Evolutionary conservation across 2,113 vertebrate genomes (phyloP).

Genomic region (Poecilia latipinna): DNA sequence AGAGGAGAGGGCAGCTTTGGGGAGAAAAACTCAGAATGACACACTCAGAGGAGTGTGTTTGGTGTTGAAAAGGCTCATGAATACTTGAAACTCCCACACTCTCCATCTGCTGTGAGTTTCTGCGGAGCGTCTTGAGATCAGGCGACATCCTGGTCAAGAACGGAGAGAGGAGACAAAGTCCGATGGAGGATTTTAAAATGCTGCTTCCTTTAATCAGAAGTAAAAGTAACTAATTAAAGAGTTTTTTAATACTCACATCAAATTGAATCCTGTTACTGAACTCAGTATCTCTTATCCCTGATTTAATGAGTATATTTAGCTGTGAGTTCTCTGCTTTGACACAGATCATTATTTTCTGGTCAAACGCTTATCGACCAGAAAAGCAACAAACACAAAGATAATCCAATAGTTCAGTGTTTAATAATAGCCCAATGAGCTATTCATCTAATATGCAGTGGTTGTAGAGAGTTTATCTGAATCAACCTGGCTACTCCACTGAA

Average conservation of each 20-base stretch:
- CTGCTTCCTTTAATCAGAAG: no score
- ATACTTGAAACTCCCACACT: constrained; percentile 66
- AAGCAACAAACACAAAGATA: background rate
- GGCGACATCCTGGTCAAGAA: constrained; percentile 31
- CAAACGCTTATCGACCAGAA: background rate
- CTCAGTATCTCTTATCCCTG: no score
- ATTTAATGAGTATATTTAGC: background rate
- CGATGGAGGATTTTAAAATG: background rate
- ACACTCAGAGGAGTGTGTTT: constrained; percentile 30
- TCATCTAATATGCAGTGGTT: background rate
- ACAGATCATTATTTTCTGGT: background rate
- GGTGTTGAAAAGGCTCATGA: constrained; percentile 58
- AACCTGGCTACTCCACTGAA: background rate
- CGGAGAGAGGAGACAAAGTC: background rate
- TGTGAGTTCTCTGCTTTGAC: background rate
- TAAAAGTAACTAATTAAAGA: no score
- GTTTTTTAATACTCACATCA: no score
- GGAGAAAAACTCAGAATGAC: constrained; percentile 33
- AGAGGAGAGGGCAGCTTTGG: constrained; percentile 3
- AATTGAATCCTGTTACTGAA: background rate
- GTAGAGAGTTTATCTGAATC: background rate
- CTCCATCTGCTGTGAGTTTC: constrained; percentile 61
- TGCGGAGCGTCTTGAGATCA: constrained; percentile 45
- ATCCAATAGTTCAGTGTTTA: background rate
- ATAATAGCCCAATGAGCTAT: background rate